phyloP scores from a whole-genome alignment of 2,797 vertebrate genomes.

The Morus bassanus region DNA sequence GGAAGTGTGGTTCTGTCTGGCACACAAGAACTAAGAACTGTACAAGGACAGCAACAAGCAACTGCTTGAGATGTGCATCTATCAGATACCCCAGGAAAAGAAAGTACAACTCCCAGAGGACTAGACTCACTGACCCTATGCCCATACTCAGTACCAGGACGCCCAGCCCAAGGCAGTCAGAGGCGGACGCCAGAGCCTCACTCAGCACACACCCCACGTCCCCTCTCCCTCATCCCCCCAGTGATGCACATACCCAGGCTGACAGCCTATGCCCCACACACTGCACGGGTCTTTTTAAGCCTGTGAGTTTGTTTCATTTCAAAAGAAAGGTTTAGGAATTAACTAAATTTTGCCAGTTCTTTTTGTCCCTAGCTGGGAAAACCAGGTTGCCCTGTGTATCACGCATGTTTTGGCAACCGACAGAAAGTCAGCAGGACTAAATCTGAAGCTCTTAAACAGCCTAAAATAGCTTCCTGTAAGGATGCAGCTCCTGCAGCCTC shows the following conservation, averaged over 20 bases:
- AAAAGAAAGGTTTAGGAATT: not conserved
- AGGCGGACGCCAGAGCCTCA: not conserved
- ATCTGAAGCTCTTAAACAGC: not conserved
- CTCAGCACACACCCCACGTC: not conserved
- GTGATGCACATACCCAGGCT: not conserved
- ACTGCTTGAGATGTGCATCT: not conserved
- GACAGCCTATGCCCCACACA: not conserved
- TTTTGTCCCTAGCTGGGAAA: not conserved
- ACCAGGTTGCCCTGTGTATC: not conserved
- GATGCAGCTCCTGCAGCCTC: not conserved
- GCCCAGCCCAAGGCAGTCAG: not conserved
- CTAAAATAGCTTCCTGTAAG: not conserved
- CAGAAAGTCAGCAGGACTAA: not conserved
- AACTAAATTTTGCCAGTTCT: not conserved
- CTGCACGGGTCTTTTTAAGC: not conserved
- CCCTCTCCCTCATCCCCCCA: not conserved
- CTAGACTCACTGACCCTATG: not conserved
- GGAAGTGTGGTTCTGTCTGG: not conserved
- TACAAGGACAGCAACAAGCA: not conserved
- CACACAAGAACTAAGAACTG: not conserved
- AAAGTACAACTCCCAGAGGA: not conserved
- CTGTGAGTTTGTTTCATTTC: not conserved
- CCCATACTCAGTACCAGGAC: not conserved
- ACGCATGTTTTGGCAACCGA: not conserved
- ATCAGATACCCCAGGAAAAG: not conserved